A percentile compares a stretch with the other conserved stretches of the same genome.
Conservation (phyloP, 2,888 invertebrate species). For the Xestia sexstrigata region DNA sequence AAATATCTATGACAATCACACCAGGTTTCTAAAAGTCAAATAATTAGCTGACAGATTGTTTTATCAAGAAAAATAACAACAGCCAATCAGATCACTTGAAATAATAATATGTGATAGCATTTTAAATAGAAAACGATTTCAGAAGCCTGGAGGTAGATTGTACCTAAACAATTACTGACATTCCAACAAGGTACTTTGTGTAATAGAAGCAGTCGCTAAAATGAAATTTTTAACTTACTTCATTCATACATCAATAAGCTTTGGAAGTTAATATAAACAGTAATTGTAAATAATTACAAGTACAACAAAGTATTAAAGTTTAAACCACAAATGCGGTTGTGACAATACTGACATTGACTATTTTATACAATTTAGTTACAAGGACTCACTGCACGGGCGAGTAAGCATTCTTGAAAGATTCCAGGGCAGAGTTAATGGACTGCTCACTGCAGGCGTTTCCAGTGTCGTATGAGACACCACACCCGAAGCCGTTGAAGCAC, state of each 20-base stretch:
- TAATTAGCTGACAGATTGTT: not conserved
- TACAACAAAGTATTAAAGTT: conserved; percentile 54
- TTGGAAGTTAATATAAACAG: conserved; percentile 42
- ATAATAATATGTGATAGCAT: not conserved
- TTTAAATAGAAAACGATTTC: not conserved
- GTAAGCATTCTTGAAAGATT: conserved; percentile 76
- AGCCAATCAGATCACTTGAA: not conserved
- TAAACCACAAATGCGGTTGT: conserved; percentile 46
- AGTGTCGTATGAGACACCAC: conserved; percentile 67
- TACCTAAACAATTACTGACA: not conserved
- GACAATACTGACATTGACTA: conserved; percentile 74
- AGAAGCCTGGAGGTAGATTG: not conserved
- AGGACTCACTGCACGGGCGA: conserved; percentile 70
- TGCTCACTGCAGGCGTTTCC: conserved; percentile 72
- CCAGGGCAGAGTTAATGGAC: conserved; percentile 73
- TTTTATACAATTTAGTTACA: conserved; percentile 24
- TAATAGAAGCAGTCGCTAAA: not conserved
- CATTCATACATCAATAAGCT: conserved; percentile 30
- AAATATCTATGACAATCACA: not conserved
- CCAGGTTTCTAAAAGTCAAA: not conserved
- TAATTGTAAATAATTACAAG: conserved; percentile 39
- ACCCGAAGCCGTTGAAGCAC: conserved; percentile 79
- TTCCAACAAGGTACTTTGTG: not conserved
- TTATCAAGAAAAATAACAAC: conserved; percentile 12
- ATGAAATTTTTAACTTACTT: not conserved